Percentiles rank a stretch among this genome's conserved stretches.
These are phyloP conservation scores for Phalanger gymnotis DNA, from an alignment of 2,797 vertebrate species.

Conservation along the genomic window DNA sequence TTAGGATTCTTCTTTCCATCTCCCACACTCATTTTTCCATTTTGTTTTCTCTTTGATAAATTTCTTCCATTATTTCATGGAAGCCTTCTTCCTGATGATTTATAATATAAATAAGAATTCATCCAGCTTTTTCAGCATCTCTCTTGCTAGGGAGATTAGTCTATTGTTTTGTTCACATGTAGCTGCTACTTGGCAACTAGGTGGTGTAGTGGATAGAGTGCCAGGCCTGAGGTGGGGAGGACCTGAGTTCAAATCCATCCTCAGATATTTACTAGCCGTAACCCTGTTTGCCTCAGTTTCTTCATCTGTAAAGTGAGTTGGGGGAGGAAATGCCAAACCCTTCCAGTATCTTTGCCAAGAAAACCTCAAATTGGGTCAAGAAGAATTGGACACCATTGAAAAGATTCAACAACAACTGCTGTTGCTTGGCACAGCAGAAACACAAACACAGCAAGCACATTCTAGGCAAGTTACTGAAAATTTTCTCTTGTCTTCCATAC, in stretches of 20 bases:
- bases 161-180: not conserved
- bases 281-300: not conserved
- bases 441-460: not conserved
- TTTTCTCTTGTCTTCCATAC: not conserved
- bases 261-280: not conserved
- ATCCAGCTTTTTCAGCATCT: not conserved
- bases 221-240: not conserved
- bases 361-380: not conserved
- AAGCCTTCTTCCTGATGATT: not conserved
- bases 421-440: not conserved
- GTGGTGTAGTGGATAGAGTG: not conserved
- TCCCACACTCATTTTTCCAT: not conserved
- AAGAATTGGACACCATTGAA: not conserved
- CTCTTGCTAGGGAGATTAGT: not conserved
- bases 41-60: not conserved
- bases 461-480: not conserved
- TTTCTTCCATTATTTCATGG: not conserved
- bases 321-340: not conserved
- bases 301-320: not conserved
- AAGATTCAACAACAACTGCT: not conserved
- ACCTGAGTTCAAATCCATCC: not conserved
- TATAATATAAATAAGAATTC: not conserved
- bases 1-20: not conserved
- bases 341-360: not conserved
- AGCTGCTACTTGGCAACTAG: not conserved